Evolutionary conservation across 2,797 vertebrate genomes (phyloP).

Genomic region (Trachurus trachurus): DNA sequence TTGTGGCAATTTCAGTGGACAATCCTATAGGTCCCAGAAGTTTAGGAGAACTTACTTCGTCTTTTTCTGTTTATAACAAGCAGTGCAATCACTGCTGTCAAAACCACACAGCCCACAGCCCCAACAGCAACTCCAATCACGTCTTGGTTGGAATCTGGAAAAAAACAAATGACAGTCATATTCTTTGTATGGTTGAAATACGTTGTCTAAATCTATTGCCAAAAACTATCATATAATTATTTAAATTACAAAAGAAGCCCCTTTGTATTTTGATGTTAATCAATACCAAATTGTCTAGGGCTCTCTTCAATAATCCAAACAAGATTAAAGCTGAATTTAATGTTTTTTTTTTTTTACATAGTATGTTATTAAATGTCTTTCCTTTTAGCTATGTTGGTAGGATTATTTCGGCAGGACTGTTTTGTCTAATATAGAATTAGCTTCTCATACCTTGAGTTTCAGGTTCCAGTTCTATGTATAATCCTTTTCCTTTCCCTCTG

Average conservation of each 20-base stretch:
- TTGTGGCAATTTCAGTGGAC: conserved; percentile 1
- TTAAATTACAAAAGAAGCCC: no score
- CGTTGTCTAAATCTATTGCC: not conserved
- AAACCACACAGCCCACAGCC: conserved; percentile 35
- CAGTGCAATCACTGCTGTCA: conserved; percentile 28
- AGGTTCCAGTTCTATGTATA: not conserved
- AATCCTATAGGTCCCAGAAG: not conserved
- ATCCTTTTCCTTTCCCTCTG: conserved; percentile 38
- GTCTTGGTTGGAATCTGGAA: conserved; percentile 20
- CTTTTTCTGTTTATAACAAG: conserved; percentile 58
- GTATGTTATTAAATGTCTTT: no score
- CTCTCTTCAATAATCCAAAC: no score
- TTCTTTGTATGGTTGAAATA: not conserved
- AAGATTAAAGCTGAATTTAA: no score
- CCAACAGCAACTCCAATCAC: conserved; percentile 17
- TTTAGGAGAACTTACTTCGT: conserved; percentile 51
- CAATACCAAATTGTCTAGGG: not conserved
- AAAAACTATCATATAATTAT: not conserved
- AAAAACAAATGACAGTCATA: rapidly evolving
- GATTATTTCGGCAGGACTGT: not conserved
- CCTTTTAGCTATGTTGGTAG: not conserved
- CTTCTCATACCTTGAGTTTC: conserved; percentile 28
- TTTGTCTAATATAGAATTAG: not conserved
- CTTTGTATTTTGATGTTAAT: not conserved
- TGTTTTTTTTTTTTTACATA: not conserved